Evolutionary conservation across 2,797 vertebrate genomes (phyloP).

Genomic region (Clangula hyemalis): DNA sequence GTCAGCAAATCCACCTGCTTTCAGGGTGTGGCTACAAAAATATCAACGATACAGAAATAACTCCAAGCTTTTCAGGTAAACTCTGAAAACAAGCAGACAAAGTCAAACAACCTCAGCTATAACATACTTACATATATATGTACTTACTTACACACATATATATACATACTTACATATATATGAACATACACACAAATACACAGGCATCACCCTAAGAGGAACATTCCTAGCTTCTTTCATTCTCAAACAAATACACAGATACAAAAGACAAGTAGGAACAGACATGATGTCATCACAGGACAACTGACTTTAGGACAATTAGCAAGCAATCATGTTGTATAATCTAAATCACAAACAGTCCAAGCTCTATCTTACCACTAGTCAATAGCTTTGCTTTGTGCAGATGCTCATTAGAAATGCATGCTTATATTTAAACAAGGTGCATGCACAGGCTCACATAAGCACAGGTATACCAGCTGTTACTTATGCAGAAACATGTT

Average conservation of each 20-base stretch:
- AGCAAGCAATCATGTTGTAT: background rate
- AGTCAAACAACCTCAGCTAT: background rate
- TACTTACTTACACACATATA: no score
- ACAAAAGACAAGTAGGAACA: background rate
- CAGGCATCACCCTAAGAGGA: background rate
- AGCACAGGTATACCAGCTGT: accelerated
- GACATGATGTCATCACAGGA: background rate
- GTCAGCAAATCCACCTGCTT: constrained; percentile 35
- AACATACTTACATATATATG: no score
- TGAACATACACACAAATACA: background rate
- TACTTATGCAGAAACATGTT: background rate
- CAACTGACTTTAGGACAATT: background rate
- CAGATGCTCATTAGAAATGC: background rate
- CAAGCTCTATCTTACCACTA: background rate
- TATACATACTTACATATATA: no score
- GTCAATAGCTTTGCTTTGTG: background rate
- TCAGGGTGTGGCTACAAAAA: background rate
- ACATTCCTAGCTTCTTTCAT: background rate
- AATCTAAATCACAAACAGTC: background rate
- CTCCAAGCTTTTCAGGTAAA: background rate
- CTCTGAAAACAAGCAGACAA: constrained; percentile 24
- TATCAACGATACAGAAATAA: background rate
- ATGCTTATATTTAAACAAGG: background rate
- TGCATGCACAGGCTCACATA: background rate
- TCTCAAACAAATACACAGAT: background rate